phyloP scores from a whole-genome alignment of 2,797 vertebrate species.

The Nannoperca australis region DNA sequence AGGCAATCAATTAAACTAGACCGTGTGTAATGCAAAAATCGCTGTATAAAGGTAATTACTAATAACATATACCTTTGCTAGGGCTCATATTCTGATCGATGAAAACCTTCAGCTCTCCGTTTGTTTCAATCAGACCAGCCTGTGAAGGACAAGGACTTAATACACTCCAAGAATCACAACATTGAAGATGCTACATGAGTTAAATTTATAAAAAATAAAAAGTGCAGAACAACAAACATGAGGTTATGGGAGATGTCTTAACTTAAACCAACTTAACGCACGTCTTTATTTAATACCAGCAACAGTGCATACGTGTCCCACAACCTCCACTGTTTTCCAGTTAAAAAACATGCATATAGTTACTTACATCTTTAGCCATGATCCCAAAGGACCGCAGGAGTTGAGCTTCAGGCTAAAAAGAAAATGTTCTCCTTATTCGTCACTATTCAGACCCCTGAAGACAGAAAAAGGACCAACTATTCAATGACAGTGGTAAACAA shows the following conservation, averaged over 20 bases:
- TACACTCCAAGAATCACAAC: background rate
- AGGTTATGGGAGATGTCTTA: background rate
- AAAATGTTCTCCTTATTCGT: constrained; percentile 61
- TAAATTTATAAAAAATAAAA: background rate
- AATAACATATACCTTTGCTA: constrained; percentile 90
- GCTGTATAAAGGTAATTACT: background rate
- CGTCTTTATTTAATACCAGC: background rate
- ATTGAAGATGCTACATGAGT: background rate
- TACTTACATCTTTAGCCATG: constrained; percentile 90
- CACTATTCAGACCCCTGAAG: constrained; percentile 70
- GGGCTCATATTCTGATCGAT: constrained; percentile 99
- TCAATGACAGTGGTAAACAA: background rate
- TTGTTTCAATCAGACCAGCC: constrained; percentile 99
- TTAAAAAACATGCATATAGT: background rate
- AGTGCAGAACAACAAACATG: background rate
- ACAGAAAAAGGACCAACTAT: constrained; percentile 44
- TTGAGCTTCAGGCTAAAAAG: constrained; percentile 73
- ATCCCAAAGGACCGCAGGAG: constrained; percentile 84
- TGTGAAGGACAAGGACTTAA: constrained; percentile 69
- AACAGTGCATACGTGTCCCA: background rate
- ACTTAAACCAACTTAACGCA: background rate
- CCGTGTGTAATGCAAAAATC: background rate
- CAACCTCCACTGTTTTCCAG: background rate
- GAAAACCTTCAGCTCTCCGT: constrained; percentile 99
- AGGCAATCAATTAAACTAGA: background rate